phyloP scores from a whole-genome alignment of 2,888 invertebrate species.

The Balanococcus diminutus region DNA sequence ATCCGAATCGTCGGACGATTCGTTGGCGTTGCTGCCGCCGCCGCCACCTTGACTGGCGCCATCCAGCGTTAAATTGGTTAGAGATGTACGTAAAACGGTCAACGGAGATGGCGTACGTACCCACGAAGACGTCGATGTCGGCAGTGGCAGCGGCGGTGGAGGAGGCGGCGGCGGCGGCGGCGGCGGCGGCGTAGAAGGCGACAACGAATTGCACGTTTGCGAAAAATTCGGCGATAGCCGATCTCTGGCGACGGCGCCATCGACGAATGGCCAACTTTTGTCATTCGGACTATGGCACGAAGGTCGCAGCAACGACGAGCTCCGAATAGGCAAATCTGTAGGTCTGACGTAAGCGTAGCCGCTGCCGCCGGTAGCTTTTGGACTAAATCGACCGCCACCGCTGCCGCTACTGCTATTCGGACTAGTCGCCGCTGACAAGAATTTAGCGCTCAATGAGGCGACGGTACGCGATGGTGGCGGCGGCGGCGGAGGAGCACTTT shows the following conservation, averaged over 20 bases:
- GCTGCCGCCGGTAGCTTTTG: slow-evolving; percentile 57
- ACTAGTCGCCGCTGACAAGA: slow-evolving; percentile 53
- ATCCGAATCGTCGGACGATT: background rate
- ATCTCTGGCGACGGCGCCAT: background rate
- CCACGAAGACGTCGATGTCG: background rate
- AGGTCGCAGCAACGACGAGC: slow-evolving; percentile 11
- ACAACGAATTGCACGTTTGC: background rate
- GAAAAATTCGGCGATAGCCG: background rate
- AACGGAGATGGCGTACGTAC: slow-evolving; percentile 22
- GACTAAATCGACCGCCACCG: background rate
- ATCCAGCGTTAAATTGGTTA: slow-evolving; percentile 4
- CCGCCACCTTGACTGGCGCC: background rate
- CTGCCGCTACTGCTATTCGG: background rate
- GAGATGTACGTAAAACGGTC: background rate
- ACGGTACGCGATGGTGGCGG: background rate
- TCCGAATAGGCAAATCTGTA: slow-evolving; percentile 58
- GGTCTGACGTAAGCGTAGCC: slow-evolving; percentile 60
- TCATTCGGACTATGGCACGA: slow-evolving; percentile 11
- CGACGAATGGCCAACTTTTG: background rate
- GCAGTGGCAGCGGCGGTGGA: background rate
- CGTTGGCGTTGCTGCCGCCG: background rate
- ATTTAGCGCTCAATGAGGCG: background rate
- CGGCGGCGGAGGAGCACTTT: background rate
- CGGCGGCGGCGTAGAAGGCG: background rate
- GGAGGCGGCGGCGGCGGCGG: background rate